Conservation (phyloP, 2,797 vertebrate genomes). For the Channa striata region DNA sequence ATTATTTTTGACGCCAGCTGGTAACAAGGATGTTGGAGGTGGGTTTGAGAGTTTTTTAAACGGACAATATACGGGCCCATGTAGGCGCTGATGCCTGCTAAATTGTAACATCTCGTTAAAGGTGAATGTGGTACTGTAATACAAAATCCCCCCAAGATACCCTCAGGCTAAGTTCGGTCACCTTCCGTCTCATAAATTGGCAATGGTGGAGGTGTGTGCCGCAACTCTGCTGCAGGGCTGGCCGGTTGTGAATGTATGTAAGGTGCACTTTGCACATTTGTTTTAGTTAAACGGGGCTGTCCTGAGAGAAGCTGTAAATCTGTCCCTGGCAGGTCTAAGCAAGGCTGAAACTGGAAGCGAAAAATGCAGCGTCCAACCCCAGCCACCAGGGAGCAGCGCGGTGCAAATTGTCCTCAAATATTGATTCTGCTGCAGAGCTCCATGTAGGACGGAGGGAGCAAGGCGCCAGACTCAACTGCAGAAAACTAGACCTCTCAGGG, state of each 20-base stretch:
- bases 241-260: constrained; percentile 43
- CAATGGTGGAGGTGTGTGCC: constrained; percentile 19
- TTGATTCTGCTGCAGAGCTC: constrained; percentile 78
- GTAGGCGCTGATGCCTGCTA: constrained; percentile 16
- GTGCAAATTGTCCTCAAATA: constrained; percentile 81
- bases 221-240: constrained; percentile 39
- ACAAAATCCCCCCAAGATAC: constrained; percentile 60
- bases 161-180: constrained; percentile 49
- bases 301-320: constrained; percentile 55
- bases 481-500: constrained; percentile 60
- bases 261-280: constrained; percentile 39
- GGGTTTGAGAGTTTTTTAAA: constrained; percentile 12
- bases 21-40: constrained; percentile 13
- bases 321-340: constrained; percentile 33
- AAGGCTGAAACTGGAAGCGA: constrained; percentile 39
- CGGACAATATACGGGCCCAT: constrained; percentile 15
- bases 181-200: constrained; percentile 59
- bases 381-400: constrained; percentile 72
- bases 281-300: constrained; percentile 55
- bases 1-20: constrained; percentile 33
- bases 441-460: constrained; percentile 55
- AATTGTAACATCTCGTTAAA: constrained; percentile 68
- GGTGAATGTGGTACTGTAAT: constrained; percentile 56
- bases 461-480: constrained; percentile 70
- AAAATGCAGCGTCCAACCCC: constrained; percentile 63